phyloP scores from a whole-genome alignment of 2,888 invertebrate genomes.

The Alviniconcha strummeri region DNA sequence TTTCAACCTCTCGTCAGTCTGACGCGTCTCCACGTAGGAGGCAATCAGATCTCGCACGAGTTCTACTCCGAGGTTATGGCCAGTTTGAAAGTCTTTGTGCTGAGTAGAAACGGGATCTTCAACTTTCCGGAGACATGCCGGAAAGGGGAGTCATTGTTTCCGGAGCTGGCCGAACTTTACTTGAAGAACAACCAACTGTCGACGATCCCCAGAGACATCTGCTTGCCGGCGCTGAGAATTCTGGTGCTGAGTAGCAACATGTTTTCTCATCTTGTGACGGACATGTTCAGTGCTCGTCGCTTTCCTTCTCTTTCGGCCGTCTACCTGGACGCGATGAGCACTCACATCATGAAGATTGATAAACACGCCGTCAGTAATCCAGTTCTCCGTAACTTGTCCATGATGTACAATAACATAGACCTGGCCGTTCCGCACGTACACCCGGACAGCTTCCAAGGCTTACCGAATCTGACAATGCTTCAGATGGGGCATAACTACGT shows the following conservation, averaged over 20 bases:
- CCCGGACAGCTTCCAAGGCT: constrained; percentile 22
- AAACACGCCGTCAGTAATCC: constrained; percentile 17
- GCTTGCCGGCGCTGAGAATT: constrained; percentile 18
- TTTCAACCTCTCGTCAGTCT: constrained; percentile 20
- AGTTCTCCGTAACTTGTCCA: constrained; percentile 7
- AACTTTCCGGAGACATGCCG: constrained; percentile 32
- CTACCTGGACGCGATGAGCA: constrained; percentile 1
- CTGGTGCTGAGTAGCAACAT: constrained; percentile 24
- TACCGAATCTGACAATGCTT: constrained; percentile 4
- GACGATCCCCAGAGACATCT: not conserved
- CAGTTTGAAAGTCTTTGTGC: constrained; percentile 8
- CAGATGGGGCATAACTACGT: constrained; percentile 28
- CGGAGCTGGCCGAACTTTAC: not conserved
- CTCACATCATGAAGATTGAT: constrained; percentile 16
- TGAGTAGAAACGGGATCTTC: constrained; percentile 25
- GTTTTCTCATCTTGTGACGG: constrained; percentile 4
- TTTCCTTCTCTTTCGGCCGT: constrained; percentile 11
- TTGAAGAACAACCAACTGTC: not conserved
- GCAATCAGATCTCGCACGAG: too few species aligned
- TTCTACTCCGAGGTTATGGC: not conserved
- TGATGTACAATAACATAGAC: constrained; percentile 22
- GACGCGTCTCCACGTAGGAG: constrained; percentile 3
- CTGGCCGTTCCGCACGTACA: constrained; percentile 19
- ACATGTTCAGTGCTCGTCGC: not conserved
- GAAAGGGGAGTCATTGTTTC: constrained; percentile 1